A percentile compares a stretch with the other conserved stretches of the same genome.
Conservation (phyloP, 2,113 vertebrate species). For the Felis catus region DNA sequence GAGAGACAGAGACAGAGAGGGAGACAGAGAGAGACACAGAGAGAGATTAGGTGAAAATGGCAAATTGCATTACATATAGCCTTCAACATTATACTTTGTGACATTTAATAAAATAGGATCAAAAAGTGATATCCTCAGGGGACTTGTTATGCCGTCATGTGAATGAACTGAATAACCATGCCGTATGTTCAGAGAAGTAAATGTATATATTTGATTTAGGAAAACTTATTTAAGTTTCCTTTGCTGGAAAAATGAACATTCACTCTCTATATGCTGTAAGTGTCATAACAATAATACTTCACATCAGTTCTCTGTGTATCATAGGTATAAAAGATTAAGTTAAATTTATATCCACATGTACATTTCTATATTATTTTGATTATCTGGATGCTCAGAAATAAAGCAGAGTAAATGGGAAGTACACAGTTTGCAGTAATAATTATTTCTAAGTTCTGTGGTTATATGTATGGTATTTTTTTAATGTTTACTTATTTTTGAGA, state of each 20-base stretch:
- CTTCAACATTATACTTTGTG: slow-evolving; percentile 82
- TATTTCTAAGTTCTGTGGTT: neutral
- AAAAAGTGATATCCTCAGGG: slow-evolving; percentile 84
- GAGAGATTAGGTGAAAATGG: slow-evolving; percentile 84
- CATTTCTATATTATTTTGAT: neutral
- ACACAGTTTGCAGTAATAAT: neutral
- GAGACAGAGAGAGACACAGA: neutral
- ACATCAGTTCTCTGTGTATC: neutral
- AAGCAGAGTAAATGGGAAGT: neutral
- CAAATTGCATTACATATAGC: slow-evolving; percentile 79
- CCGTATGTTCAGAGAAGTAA: slow-evolving; percentile 72
- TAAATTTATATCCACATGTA: neutral
- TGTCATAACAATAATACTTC: neutral
- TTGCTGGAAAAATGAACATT: neutral
- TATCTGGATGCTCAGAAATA: neutral
- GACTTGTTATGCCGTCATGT: slow-evolving; percentile 83
- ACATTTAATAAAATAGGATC: slow-evolving; percentile 89
- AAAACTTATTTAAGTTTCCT: neutral
- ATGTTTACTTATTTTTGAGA: no score
- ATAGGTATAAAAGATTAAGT: neutral
- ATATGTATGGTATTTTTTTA: neutral
- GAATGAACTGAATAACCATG: slow-evolving; percentile 64
- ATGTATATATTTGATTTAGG: slow-evolving; percentile 78
- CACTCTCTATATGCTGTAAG: neutral
- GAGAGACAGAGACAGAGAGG: slow-evolving; percentile 45